Evolutionary conservation across 92 coral and sea anemone genomes (phyloP).

Genomic region (Palythoa grandis): DNA sequence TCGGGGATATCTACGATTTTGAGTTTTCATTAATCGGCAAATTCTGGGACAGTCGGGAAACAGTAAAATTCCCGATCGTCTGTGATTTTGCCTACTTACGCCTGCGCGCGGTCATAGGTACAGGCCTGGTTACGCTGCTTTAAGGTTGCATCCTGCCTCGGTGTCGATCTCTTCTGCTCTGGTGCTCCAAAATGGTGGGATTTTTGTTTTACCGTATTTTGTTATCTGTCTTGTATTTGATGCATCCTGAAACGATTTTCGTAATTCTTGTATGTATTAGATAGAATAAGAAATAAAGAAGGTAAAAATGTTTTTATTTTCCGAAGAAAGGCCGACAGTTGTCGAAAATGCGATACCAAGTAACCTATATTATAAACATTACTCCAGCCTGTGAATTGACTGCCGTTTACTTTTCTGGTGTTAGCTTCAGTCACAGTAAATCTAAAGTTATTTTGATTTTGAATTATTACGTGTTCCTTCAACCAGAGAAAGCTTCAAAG

Average conservation of each 20-base stretch:
- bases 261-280: background rate
- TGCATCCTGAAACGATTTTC: conserved; percentile 42
- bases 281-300: conserved; percentile 1
- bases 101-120: background rate
- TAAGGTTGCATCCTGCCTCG: conserved; percentile 55
- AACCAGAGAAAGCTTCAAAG: background rate
- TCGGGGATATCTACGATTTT: too few relatives aligned
- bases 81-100: too few relatives aligned
- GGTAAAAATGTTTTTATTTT: background rate
- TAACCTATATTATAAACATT: background rate
- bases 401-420: background rate
- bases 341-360: background rate
- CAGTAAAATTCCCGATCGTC: too few relatives aligned
- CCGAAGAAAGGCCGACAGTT: background rate
- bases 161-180: conserved; percentile 79
- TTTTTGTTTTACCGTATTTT: background rate
- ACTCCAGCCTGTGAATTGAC: background rate
- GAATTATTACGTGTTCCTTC: background rate
- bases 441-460: background rate
- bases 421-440: background rate
- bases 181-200: conserved; percentile 89
- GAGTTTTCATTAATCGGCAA: too few relatives aligned
- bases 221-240: conserved; percentile 28
- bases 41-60: too few relatives aligned
- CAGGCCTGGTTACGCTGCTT: conserved; percentile 49